Evolutionary conservation across 2,113 vertebrate species (phyloP).

Genomic region (Bolborhynchus lineola): DNA sequence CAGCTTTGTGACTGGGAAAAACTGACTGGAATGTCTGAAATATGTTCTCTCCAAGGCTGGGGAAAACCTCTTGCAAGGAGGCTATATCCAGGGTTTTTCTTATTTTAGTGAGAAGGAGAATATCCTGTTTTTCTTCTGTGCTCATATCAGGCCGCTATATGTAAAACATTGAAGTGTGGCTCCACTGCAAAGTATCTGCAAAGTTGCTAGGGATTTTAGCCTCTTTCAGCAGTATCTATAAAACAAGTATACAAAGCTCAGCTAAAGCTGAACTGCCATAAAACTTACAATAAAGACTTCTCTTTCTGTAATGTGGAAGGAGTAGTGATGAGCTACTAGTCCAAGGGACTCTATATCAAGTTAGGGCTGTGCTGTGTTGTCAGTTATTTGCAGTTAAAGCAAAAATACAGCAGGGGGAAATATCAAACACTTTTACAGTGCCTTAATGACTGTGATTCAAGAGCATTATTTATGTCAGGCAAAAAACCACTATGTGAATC

Average conservation of each 20-base stretch:
- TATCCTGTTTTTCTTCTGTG: background rate
- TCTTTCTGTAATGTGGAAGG: background rate
- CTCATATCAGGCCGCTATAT: background rate
- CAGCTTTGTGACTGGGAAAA: background rate
- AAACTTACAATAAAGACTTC: constrained; percentile 24
- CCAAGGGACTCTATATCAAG: background rate
- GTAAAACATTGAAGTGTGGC: background rate
- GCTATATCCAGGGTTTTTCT: background rate
- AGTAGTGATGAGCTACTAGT: background rate
- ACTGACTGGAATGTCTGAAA: background rate
- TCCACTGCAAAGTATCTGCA: background rate
- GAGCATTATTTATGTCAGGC: background rate
- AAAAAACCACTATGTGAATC: background rate
- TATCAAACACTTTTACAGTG: constrained; percentile 34
- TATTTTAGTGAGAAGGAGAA: background rate
- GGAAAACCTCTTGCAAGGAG: background rate
- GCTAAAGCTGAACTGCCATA: background rate
- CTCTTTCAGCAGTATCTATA: background rate
- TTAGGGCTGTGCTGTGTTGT: constrained; percentile 15
- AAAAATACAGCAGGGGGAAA: constrained; percentile 39
- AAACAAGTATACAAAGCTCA: background rate
- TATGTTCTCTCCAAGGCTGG: background rate
- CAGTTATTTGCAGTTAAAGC: constrained; percentile 51
- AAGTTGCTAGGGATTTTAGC: background rate
- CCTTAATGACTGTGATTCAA: constrained; percentile 26